A percentile compares a stretch with the other conserved stretches of the same genome.
phyloP scores from a whole-genome alignment of 2,797 vertebrate species.

The Monodelphis domestica region DNA sequence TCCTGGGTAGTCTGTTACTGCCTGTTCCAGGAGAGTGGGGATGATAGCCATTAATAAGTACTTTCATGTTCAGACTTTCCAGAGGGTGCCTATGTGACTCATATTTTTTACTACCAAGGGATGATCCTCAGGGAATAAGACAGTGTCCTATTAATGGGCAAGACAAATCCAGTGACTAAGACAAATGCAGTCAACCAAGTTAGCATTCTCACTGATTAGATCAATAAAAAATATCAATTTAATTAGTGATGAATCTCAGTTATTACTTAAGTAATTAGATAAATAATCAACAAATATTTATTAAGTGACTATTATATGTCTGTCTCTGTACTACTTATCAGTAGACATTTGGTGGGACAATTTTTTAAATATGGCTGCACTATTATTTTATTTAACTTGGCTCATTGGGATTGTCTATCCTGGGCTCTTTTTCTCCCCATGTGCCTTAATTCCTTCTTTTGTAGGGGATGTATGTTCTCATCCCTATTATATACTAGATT shows the following conservation, averaged over 20 bases:
- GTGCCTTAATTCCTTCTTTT: neutral
- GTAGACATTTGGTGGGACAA: neutral
- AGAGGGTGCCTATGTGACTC: too few species aligned
- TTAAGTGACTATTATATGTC: neutral
- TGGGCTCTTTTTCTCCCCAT: neutral
- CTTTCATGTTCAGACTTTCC: too few species aligned
- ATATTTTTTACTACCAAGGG: too few species aligned
- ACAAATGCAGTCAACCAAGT: neutral
- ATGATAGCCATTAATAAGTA: neutral
- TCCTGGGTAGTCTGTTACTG: neutral
- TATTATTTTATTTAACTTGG: slow-evolving; percentile 5
- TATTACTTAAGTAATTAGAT: neutral
- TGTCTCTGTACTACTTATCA: neutral
- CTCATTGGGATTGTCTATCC: neutral
- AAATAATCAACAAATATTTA: neutral
- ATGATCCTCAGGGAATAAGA: too few species aligned
- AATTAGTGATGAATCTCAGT: neutral
- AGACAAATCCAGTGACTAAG: neutral
- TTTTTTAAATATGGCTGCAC: neutral
- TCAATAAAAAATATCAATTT: neutral
- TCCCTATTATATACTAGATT: neutral
- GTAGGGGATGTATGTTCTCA: neutral
- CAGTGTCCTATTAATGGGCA: too few species aligned
- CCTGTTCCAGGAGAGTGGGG: neutral
- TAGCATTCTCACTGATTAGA: neutral